phyloP scores from a whole-genome alignment of 2,797 vertebrate genomes.

The Catostomus latipinnis region DNA sequence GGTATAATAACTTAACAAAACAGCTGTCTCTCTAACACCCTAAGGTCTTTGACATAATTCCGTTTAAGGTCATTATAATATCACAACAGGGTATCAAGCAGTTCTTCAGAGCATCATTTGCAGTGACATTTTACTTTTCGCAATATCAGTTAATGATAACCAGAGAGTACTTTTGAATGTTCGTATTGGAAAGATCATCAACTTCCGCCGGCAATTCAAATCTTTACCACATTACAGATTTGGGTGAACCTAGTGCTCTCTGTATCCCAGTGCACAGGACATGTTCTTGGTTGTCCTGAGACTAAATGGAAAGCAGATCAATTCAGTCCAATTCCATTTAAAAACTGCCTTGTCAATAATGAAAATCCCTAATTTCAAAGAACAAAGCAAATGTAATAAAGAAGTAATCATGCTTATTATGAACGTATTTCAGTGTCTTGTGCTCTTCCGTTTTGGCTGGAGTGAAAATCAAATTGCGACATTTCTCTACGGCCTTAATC shows the following conservation, averaged over 20 bases:
- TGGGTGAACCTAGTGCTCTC: conserved; percentile 24
- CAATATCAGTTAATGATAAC: conserved; percentile 34
- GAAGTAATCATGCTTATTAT: conserved; percentile 18
- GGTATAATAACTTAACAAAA: neutral
- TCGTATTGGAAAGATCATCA: neutral
- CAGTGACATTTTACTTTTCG: neutral
- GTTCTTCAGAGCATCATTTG: conserved; percentile 8
- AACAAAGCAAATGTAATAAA: conserved; percentile 9
- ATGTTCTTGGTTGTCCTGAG: conserved; percentile 25
- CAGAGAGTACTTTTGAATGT: conserved; percentile 19
- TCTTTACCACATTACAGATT: conserved; percentile 43
- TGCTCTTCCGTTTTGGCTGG: conserved; percentile 33
- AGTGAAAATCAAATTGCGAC: conserved; percentile 61
- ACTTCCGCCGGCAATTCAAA: conserved; percentile 19
- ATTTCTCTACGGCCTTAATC: conserved; percentile 75
- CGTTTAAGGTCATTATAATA: neutral
- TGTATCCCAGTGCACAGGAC: conserved; percentile 45
- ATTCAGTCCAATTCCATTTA: conserved; percentile 19
- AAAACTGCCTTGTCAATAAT: neutral
- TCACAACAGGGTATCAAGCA: neutral
- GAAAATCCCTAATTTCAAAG: neutral
- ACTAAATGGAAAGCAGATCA: neutral
- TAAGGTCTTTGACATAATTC: neutral
- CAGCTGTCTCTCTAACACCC: neutral
- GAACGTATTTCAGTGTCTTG: neutral